These are phyloP conservation scores for Phaedon cochleariae DNA, from an alignment of 2,888 invertebrate genomes.

Conservation along the genomic window DNA sequence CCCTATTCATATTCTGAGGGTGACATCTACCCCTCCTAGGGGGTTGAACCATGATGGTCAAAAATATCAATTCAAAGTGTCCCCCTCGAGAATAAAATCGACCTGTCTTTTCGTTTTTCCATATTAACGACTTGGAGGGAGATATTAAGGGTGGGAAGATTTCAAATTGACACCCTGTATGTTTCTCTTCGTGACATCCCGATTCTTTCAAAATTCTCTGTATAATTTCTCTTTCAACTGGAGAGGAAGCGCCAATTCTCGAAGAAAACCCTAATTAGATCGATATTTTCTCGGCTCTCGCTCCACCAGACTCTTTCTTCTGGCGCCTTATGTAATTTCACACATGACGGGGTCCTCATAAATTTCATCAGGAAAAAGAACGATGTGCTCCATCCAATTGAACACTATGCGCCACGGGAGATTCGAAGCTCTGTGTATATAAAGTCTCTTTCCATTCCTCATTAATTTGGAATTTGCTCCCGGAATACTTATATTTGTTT, in stretches of 20 bases:
- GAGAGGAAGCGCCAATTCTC: neutral
- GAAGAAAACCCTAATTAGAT: neutral
- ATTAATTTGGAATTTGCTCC: neutral
- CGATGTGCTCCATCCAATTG: constrained; percentile 7
- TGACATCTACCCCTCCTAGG: too few species aligned
- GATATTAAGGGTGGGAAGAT: too few species aligned
- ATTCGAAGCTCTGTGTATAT: neutral
- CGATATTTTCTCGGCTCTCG: constrained; percentile 4
- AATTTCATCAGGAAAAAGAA: constrained; percentile 30
- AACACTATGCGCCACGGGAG: neutral
- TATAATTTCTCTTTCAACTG: neutral
- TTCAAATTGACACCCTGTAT: too few species aligned
- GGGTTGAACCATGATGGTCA: too few species aligned
- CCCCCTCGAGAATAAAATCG: too few species aligned
- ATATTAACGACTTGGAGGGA: too few species aligned
- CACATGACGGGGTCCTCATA: constrained; percentile 27
- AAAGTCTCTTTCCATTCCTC: neutral
- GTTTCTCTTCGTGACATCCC: too few species aligned
- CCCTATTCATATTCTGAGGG: too few species aligned
- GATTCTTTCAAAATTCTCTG: neutral
- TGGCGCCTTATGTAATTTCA: constrained; percentile 28
- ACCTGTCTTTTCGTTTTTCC: too few species aligned
- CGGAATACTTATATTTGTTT: neutral
- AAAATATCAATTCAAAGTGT: too few species aligned
- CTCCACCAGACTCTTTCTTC: constrained; percentile 20